Evolutionary conservation across 2,797 vertebrate genomes (phyloP).

Genomic region (Typhlichthys subterraneus): DNA sequence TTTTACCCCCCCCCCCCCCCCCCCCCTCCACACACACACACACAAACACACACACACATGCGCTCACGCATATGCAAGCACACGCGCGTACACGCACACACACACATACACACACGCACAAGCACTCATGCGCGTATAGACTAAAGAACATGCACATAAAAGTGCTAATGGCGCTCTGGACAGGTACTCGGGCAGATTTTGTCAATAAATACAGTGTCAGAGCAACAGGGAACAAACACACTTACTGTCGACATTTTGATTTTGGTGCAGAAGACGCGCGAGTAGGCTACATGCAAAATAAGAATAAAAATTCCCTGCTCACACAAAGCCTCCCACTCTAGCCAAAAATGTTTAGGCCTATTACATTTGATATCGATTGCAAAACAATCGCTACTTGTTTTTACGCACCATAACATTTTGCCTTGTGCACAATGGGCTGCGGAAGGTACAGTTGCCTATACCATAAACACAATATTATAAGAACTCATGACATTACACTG

Average conservation of each 20-base stretch:
- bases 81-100: conserved; percentile 16
- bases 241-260: conserved; percentile 57
- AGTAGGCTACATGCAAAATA: conserved; percentile 36
- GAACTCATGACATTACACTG: background rate
- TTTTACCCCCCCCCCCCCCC: conserved; percentile 63
- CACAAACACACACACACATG: conserved; percentile 26
- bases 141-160: conserved; percentile 25
- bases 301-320: conserved; percentile 1
- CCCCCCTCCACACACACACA: conserved; percentile 50
- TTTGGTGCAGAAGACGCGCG: conserved; percentile 58
- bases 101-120: conserved; percentile 26
- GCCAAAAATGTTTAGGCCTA: background rate
- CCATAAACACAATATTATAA: background rate
- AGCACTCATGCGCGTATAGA: conserved; percentile 4
- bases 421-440: background rate
- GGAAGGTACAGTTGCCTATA: background rate
- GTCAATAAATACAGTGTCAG: conserved; percentile 11
- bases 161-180: conserved; percentile 42
- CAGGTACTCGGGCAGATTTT: conserved; percentile 18
- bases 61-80: conserved; percentile 21
- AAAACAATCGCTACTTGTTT: background rate
- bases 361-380: background rate
- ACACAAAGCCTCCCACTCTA: background rate
- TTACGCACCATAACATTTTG: background rate
- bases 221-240: conserved; percentile 15